These are phyloP conservation scores for Trachurus trachurus DNA, from an alignment of 2,797 vertebrate species.

Conservation along the genomic window DNA sequence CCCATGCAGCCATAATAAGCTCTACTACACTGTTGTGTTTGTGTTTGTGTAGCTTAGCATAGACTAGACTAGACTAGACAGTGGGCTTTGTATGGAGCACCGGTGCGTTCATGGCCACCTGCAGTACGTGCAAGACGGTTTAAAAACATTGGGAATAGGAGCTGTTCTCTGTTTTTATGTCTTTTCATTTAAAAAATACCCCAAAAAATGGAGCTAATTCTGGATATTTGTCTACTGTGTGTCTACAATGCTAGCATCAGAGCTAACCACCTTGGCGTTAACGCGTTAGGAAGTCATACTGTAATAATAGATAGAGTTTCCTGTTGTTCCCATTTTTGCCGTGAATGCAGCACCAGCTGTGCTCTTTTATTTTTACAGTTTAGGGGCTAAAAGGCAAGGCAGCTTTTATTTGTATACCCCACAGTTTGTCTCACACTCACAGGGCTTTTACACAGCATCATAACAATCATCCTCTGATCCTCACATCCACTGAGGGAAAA, in stretches of 20 bases:
- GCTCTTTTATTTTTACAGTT: not conserved
- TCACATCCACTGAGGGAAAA: too few relatives aligned
- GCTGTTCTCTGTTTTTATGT: not conserved
- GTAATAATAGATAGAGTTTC: not conserved
- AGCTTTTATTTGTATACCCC: too few relatives aligned
- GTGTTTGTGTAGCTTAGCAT: too few relatives aligned
- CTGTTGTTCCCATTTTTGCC: not conserved
- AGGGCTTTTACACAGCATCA: too few relatives aligned
- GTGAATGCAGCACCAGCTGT: not conserved
- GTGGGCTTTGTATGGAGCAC: not conserved
- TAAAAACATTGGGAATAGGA: not conserved
- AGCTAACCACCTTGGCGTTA: not conserved
- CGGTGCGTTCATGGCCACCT: not conserved
- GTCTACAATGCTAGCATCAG: not conserved
- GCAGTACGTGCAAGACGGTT: not conserved
- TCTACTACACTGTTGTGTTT: too few relatives aligned
- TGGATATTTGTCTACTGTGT: not conserved
- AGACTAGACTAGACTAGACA: not conserved
- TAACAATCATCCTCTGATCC: too few relatives aligned
- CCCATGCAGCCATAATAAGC: not conserved
- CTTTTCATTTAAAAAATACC: not conserved
- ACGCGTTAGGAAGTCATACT: not conserved
- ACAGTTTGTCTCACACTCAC: too few relatives aligned
- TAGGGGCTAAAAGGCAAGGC: not conserved
- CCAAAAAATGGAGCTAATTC: not conserved